phyloP scores from a whole-genome alignment of 2,797 vertebrate species.

The Hippocampus kuda region DNA sequence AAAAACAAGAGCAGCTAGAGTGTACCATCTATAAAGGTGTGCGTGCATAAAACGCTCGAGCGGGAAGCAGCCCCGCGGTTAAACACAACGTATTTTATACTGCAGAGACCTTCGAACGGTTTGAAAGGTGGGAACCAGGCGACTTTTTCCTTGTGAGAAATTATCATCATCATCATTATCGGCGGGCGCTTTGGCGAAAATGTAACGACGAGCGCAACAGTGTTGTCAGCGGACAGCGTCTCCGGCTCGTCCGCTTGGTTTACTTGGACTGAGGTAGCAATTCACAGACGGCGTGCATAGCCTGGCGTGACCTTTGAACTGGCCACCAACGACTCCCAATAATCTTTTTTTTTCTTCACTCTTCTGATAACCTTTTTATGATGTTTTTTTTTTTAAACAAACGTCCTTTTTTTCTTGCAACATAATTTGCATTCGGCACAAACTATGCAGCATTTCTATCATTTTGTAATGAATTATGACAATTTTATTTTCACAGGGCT shows the following conservation, averaged over 20 bases:
- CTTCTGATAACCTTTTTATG: not conserved
- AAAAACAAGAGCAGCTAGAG: constrained; percentile 1
- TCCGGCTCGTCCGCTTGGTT: not conserved
- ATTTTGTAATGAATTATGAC: no score
- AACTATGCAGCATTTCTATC: no score
- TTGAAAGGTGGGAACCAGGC: constrained; percentile 2
- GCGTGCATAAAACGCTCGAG: not conserved
- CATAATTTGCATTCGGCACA: not conserved
- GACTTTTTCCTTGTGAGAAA: not conserved
- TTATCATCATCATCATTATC: not conserved
- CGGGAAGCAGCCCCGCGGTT: not conserved
- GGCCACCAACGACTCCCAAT: not conserved
- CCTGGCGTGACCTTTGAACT: constrained; percentile 6
- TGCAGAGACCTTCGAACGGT: not conserved
- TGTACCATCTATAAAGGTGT: not conserved
- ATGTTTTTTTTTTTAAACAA: not conserved
- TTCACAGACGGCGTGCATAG: constrained; percentile 7
- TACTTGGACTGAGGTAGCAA: constrained; percentile 38
- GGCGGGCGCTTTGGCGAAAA: constrained; percentile 4
- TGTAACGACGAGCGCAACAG: constrained; percentile 10
- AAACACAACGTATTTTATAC: not conserved
- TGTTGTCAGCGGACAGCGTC: not conserved
- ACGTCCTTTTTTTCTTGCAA: not conserved
- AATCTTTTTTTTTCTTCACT: not conserved
- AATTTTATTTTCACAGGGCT: no score